These are phyloP conservation scores for Leistus spinibarbis DNA, from an alignment of 2,888 invertebrate species.

Conservation along the genomic window DNA sequence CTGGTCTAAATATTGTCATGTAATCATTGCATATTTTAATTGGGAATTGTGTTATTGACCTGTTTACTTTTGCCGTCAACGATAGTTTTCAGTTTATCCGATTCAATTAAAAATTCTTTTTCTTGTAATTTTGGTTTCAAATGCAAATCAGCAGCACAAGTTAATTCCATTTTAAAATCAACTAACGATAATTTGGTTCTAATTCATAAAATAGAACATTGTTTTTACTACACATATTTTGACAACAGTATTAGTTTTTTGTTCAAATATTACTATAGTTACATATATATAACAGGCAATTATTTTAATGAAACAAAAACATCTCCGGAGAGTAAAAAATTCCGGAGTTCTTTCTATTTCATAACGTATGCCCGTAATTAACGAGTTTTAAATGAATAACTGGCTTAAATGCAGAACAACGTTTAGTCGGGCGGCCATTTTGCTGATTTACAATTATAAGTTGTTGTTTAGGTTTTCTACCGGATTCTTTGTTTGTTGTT, in stretches of 20 bases:
- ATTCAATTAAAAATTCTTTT: background rate
- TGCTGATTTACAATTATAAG: too few relatives aligned
- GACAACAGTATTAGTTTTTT: background rate
- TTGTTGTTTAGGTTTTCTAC: too few relatives aligned
- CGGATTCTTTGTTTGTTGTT: background rate
- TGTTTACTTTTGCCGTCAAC: slow-evolving; percentile 7
- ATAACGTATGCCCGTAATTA: too few relatives aligned
- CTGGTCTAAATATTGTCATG: slow-evolving; percentile 20
- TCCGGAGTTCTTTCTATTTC: too few relatives aligned
- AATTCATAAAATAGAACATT: background rate
- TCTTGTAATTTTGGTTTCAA: background rate
- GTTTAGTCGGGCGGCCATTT: too few relatives aligned
- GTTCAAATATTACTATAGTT: background rate
- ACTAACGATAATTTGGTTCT: background rate
- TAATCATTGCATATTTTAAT: background rate
- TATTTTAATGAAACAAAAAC: background rate
- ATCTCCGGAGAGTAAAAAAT: background rate
- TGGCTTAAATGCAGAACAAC: too few relatives aligned
- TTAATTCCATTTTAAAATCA: background rate
- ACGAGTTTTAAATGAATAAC: too few relatives aligned
- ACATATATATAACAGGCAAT: background rate
- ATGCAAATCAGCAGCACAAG: background rate
- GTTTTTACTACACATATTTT: background rate
- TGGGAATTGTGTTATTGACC: slow-evolving; percentile 8
- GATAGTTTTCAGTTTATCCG: background rate